Evolutionary conservation across 1,140 invertebrate genomes (phyloP).

Genomic region (Forficula auricularia): DNA sequence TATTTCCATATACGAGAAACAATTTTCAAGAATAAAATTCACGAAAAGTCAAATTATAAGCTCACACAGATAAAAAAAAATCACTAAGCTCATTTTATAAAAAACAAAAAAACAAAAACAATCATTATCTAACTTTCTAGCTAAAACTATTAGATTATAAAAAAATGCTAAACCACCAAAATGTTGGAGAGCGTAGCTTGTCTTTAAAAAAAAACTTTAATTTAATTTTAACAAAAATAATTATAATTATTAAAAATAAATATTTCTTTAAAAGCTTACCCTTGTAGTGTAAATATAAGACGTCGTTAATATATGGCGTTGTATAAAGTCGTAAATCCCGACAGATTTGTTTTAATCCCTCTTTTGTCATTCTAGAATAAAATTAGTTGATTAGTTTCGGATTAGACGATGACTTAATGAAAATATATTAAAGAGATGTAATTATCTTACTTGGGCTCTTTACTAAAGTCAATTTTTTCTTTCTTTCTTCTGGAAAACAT

Average conservation of each 20-base stretch:
- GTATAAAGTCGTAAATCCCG: conserved; percentile 69
- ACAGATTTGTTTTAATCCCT: conserved; percentile 58
- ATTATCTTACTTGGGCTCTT: too few species aligned
- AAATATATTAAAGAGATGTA: too few species aligned
- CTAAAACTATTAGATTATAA: not conserved
- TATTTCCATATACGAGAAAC: too few species aligned
- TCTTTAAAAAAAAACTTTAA: too few species aligned
- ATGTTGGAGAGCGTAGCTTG: not conserved
- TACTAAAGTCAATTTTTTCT: too few species aligned
- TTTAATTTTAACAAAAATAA: not conserved
- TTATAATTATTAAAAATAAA: not conserved
- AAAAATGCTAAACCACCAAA: not conserved
- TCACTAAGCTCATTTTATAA: too few species aligned
- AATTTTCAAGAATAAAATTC: too few species aligned
- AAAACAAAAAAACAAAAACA: not conserved
- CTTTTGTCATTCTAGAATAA: conserved; percentile 47
- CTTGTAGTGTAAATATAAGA: conserved; percentile 86
- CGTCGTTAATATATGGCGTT: conserved; percentile 80
- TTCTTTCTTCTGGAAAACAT: too few species aligned
- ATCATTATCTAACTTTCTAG: not conserved
- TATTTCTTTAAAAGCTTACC: conserved; percentile 31
- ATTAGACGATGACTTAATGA: too few species aligned
- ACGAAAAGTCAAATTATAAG: too few species aligned
- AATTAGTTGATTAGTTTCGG: not conserved
- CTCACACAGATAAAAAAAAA: too few species aligned